phyloP scores from a whole-genome alignment of 2,113 vertebrate genomes.

The Larimichthys crocea region DNA sequence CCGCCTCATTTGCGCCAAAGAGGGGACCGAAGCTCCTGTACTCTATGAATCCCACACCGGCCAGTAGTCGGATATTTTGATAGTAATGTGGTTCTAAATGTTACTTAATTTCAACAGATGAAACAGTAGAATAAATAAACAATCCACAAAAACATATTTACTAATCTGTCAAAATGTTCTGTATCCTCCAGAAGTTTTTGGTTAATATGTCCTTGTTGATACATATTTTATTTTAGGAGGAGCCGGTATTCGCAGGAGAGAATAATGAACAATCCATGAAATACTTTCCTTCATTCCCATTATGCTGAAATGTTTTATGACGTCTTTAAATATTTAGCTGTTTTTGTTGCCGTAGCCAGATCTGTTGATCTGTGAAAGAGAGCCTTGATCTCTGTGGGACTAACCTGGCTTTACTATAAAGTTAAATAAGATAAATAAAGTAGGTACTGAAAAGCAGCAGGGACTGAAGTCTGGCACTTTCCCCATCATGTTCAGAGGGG shows the following conservation, averaged over 20 bases:
- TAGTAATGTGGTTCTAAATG: not conserved
- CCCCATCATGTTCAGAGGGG: conserved; percentile 18
- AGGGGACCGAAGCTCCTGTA: conserved; percentile 58
- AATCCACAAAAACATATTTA: too few species aligned
- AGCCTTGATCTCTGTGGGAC: conserved; percentile 7
- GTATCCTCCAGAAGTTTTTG: not conserved
- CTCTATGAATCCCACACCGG: conserved; percentile 61
- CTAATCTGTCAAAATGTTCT: not conserved
- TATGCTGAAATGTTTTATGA: not conserved
- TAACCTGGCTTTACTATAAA: conserved; percentile 7
- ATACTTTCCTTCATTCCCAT: not conserved
- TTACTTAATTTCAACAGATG: too few species aligned
- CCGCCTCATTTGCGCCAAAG: conserved; percentile 78
- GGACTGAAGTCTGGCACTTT: conserved; percentile 10
- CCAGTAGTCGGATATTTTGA: conserved; percentile 51
- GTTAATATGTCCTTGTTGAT: not conserved
- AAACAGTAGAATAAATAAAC: too few species aligned
- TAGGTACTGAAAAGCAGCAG: conserved; percentile 18
- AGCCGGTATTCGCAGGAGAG: not conserved
- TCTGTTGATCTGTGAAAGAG: not conserved
- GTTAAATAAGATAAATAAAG: conserved; percentile 27
- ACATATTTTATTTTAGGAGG: not conserved
- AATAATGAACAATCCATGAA: not conserved
- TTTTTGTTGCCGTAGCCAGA: not conserved
- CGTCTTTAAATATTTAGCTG: conserved; percentile 10